Percentiles rank a stretch among this genome's conserved stretches.
Conservation (phyloP, 2,797 vertebrate species). For the Sphenopsis melanotis region DNA sequence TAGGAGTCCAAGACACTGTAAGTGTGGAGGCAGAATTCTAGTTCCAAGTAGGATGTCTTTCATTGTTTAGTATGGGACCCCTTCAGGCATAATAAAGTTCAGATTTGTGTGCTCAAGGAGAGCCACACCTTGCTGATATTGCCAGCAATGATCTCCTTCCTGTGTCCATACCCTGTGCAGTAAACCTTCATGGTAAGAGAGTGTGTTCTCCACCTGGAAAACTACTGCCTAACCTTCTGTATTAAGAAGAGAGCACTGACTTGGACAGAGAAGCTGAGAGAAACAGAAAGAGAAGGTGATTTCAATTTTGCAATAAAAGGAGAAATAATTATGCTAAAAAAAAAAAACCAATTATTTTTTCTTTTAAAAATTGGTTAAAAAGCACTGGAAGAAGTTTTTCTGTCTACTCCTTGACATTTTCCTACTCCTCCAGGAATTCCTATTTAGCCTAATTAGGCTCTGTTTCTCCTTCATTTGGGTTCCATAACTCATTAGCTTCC, state of each 20-base stretch:
- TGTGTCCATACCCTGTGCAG: background rate
- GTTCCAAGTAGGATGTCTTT: background rate
- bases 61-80: background rate
- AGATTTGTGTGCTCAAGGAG: background rate
- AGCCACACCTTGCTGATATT: background rate
- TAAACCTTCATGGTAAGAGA: background rate
- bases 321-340: background rate
- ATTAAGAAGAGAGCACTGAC: background rate
- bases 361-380: background rate
- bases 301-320: background rate
- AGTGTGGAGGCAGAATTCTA: background rate
- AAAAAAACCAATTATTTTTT: background rate
- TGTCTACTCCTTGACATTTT: constrained; percentile 53
- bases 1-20: background rate
- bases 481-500: constrained; percentile 68
- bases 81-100: background rate
- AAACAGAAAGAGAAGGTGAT: background rate
- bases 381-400: background rate
- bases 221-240: background rate
- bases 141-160: background rate
- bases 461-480: constrained; percentile 47
- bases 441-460: constrained; percentile 60
- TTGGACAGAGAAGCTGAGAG: background rate
- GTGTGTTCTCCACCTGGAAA: background rate
- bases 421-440: constrained; percentile 58